Base-by-base conservation (phyloP, 1,140 invertebrate genomes). In the Pararge aegeria region DNA sequence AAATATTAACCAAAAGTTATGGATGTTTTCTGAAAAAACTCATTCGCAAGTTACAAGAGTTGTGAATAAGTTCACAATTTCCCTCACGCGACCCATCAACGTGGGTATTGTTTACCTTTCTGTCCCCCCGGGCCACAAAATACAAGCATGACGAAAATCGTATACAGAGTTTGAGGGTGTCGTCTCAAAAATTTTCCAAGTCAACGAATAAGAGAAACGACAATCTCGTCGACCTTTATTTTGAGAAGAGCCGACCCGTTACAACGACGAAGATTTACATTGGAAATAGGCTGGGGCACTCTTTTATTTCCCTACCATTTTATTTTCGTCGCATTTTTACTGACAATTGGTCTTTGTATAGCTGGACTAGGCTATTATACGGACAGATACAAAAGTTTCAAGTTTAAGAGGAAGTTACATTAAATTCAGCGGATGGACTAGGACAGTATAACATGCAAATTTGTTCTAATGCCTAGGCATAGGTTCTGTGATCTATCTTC, bases 181-280 rank as follows among this genome's bases (percentile, higher is more conserved):
- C 71, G 69, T 71, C 74, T 74, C 65, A 59, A 61, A 75, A 74
- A 73, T 79, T 78, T 79, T 76, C 67, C 80, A 62, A 83, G 73
- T 75, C 78, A 77, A 75, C 74, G 69, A 75, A 68, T 74, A 63
- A 64, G 73, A 78, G 77, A 75, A 73, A 67, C 72, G 72, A 74
- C 75, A 75, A 77, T 79, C 66, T 79, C 72, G 54, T 42, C 73
- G 71, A 75, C 71, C 78, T 76, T 81, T 84, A 81, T 84, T 81
- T 81, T 79, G 72, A 74, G 66, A 50, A 73, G 71, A 78, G 66
- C 57, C 67, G 72, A 70, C 73, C 73, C 77, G 74, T 83, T 80
- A 83, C 80, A 75, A 73, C 64, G 72, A 71, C 71, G 68, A 59
- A 78, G 79, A 83, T 86, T 86, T 86, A 80, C 80, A 81, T 85